Percentiles rank a stretch among this genome's conserved stretches.
These are phyloP conservation scores for Glaucopsyche alexis DNA, from an alignment of 2,888 invertebrate species.

Conservation along the genomic window DNA sequence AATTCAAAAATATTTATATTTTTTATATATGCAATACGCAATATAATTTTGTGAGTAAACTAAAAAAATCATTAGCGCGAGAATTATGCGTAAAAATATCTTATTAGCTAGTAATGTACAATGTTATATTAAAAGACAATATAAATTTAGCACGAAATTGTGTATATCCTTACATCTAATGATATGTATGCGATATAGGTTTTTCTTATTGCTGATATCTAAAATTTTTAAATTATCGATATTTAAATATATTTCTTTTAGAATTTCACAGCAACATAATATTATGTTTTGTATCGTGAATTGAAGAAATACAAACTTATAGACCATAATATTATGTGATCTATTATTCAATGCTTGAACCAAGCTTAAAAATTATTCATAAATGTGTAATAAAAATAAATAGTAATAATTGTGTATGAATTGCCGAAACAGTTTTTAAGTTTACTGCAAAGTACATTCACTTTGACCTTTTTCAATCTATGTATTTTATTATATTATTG, in stretches of 20 bases:
- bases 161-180: slow-evolving; percentile 61
- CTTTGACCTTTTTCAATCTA: too few relatives aligned
- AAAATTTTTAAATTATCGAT: slow-evolving; percentile 36
- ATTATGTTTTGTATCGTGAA: slow-evolving; percentile 40
- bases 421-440: too few relatives aligned
- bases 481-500: too few relatives aligned
- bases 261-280: slow-evolving; percentile 34
- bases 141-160: slow-evolving; percentile 52
- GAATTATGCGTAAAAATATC: slow-evolving; percentile 29
- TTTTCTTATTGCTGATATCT: slow-evolving; percentile 60
- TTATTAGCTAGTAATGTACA: slow-evolving; percentile 31
- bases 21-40: background rate
- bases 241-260: slow-evolving; percentile 31
- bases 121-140: slow-evolving; percentile 35
- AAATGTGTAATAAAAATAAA: too few relatives aligned
- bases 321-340: background rate
- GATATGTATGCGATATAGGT: slow-evolving; percentile 77
- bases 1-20: background rate
- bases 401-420: too few relatives aligned
- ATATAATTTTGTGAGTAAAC: background rate
- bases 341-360: too few relatives aligned
- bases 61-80: background rate
- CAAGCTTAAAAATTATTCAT: too few relatives aligned
- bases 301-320: slow-evolving; percentile 33
- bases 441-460: too few relatives aligned